These are phyloP conservation scores for Chalcis sispes DNA, from an alignment of 2,888 invertebrate genomes.

Conservation along the genomic window DNA sequence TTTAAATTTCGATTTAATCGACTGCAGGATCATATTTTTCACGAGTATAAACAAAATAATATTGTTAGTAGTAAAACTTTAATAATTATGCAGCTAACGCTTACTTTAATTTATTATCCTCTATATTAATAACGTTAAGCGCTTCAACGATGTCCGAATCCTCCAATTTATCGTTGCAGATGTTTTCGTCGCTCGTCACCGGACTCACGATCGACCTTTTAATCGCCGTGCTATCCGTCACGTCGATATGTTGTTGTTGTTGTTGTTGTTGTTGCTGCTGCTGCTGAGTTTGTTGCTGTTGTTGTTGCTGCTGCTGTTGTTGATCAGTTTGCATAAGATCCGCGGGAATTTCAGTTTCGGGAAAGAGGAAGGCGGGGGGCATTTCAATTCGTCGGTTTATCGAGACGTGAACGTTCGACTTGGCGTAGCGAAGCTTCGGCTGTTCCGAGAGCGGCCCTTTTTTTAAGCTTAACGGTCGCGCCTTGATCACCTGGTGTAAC, in stretches of 20 bases:
- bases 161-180: conserved; percentile 69
- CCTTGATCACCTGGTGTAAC: conserved; percentile 81
- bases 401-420: conserved; percentile 81
- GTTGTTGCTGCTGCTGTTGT: conserved; percentile 66
- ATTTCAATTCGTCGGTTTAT: conserved; percentile 87
- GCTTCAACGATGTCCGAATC: conserved; percentile 74
- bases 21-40: not conserved
- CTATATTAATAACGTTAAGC: conserved; percentile 73
- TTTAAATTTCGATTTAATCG: conserved; percentile 48
- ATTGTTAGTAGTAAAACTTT: too few species aligned
- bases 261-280: conserved; percentile 65
- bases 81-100: conserved; percentile 2
- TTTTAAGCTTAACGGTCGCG: conserved; percentile 88
- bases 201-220: conserved; percentile 53
- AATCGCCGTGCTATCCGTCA: conserved; percentile 48
- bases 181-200: conserved; percentile 58
- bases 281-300: conserved; percentile 72
- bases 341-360: conserved; percentile 83
- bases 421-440: conserved; percentile 82
- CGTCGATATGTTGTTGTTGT: conserved; percentile 65
- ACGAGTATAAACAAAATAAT: not conserved
- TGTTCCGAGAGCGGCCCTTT: conserved; percentile 90
- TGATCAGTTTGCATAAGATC: conserved; percentile 77
- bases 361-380: conserved; percentile 89
- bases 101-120: conserved; percentile 69